Evolutionary conservation across 2,113 vertebrate species (phyloP).

Genomic region (Scophthalmus maximus): DNA sequence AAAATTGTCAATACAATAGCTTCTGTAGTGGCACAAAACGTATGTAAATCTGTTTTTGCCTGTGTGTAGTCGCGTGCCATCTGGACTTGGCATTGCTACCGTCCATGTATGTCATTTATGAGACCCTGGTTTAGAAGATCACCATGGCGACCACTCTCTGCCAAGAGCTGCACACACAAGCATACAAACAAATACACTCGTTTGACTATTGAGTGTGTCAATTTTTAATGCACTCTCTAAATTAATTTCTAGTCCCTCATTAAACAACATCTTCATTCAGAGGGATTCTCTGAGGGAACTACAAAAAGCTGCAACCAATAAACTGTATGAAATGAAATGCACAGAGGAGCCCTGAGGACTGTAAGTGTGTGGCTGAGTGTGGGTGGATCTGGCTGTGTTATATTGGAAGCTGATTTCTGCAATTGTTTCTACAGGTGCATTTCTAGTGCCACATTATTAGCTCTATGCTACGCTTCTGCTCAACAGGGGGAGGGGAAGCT

Average conservation of each 20-base stretch:
- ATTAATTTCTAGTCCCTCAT: constrained; percentile 50
- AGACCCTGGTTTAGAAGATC: constrained; percentile 54
- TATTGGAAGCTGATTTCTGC: constrained; percentile 6
- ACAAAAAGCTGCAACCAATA: constrained; percentile 15
- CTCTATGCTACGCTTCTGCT: not conserved
- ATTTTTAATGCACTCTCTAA: constrained; percentile 57
- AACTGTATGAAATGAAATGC: constrained; percentile 17
- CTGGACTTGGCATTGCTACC: constrained; percentile 23
- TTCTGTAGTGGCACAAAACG: not conserved
- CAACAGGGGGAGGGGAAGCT: constrained; percentile 3
- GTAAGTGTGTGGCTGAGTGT: constrained; percentile 38
- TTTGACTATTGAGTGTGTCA: constrained; percentile 40
- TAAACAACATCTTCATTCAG: constrained; percentile 24
- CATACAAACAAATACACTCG: constrained; percentile 39
- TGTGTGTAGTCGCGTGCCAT: constrained; percentile 2
- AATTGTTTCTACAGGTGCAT: constrained; percentile 53
- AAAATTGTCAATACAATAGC: not conserved
- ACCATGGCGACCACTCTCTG: constrained; percentile 66
- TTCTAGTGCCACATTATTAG: constrained; percentile 28
- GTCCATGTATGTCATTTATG: constrained; percentile 54
- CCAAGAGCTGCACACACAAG: constrained; percentile 45
- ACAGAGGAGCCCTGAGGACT: not conserved
- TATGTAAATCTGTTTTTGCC: too few species aligned
- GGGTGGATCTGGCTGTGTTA: constrained; percentile 35
- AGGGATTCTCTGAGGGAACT: constrained; percentile 10